Conservation (phyloP, 2,797 vertebrate genomes). For the Arctocebus calabarensis region DNA sequence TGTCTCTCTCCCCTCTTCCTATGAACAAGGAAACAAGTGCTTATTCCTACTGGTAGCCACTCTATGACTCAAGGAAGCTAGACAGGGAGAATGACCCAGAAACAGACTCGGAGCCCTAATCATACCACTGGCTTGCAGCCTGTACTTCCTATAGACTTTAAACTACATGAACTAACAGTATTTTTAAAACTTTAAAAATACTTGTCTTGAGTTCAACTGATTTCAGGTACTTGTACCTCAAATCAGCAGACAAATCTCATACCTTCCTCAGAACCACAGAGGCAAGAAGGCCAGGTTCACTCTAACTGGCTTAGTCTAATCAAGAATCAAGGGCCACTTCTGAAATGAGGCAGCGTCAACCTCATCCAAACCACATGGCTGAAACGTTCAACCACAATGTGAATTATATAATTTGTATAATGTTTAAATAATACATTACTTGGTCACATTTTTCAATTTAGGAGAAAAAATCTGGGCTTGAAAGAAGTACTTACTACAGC, state of each 20-base stretch:
- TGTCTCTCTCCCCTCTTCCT: too few relatives aligned
- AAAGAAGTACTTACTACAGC: conserved; percentile 51
- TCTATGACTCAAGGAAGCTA: background rate
- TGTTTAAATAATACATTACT: conserved; percentile 24
- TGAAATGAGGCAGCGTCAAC: background rate
- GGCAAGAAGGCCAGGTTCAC: background rate
- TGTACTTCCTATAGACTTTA: background rate
- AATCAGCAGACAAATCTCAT: background rate
- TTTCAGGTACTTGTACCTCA: background rate
- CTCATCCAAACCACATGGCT: background rate
- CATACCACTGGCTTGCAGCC: background rate
- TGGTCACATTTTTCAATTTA: conserved; percentile 43
- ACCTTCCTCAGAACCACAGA: background rate
- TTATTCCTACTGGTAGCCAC: background rate
- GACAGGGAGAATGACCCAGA: background rate
- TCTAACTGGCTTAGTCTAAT: background rate
- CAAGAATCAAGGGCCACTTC: background rate
- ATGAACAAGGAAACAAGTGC: background rate
- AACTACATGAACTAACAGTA: background rate
- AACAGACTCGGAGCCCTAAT: background rate
- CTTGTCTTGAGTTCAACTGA: background rate
- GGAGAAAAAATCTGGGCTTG: conserved; percentile 34
- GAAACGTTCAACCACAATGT: background rate
- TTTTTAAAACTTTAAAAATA: background rate
- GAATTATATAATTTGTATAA: background rate